Evolutionary conservation across 2,113 vertebrate species (phyloP).

Genomic region (Dasypus novemcinctus): DNA sequence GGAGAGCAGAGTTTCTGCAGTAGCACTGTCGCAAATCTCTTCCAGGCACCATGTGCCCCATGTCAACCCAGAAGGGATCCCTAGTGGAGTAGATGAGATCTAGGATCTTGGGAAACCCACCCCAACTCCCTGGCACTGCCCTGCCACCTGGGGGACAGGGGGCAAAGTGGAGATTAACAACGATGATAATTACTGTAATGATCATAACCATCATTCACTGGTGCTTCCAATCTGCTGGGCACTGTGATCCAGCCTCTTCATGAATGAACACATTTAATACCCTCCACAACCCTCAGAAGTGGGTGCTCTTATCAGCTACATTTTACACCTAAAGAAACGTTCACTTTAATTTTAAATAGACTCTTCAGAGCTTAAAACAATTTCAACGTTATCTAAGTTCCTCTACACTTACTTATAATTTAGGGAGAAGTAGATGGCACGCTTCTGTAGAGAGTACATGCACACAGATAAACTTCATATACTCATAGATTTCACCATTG

Average conservation of each 20-base stretch:
- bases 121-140: background rate
- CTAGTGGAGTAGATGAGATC: rapidly evolving
- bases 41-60: background rate
- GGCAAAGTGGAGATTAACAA: background rate
- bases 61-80: background rate
- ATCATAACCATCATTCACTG: rapidly evolving
- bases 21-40: background rate
- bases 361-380: background rate
- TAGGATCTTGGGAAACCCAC: background rate
- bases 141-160: background rate
- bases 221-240: background rate
- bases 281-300: background rate
- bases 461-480: rapidly evolving
- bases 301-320: background rate
- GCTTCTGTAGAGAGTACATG: background rate
- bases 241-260: rapidly evolving
- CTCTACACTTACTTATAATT: background rate
- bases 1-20: background rate
- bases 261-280: rapidly evolving
- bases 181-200: background rate
- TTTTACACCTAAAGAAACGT: background rate
- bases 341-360: background rate
- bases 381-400: background rate
- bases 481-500: too few relatives aligned
- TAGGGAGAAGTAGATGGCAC: background rate